Evolutionary conservation across 2,113 vertebrate genomes (phyloP).

Genomic region (Neomonachus schauinslandi): DNA sequence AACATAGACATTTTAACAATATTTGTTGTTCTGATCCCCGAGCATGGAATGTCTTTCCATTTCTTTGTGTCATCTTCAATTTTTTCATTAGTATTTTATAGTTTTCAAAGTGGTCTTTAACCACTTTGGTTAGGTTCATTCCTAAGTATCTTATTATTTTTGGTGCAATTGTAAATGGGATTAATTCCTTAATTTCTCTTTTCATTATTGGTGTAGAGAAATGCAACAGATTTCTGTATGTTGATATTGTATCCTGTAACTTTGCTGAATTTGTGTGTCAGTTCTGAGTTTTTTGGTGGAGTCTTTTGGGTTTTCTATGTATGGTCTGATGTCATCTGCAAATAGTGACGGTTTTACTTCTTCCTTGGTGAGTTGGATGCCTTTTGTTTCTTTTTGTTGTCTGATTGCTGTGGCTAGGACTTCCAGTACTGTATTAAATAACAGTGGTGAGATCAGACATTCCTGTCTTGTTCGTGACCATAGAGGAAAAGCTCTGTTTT

Average conservation of each 20-base stretch:
- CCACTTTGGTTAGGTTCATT: not conserved
- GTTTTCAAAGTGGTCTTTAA: not conserved
- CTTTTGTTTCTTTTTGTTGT: not conserved
- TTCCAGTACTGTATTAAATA: not conserved
- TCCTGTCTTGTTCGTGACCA: not conserved
- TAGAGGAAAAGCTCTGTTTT: not conserved
- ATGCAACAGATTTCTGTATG: not conserved
- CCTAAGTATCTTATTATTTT: not conserved
- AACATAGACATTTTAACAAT: not conserved
- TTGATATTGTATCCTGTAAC: not conserved
- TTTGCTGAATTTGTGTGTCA: not conserved
- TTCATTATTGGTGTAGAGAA: not conserved
- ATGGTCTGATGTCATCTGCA: not conserved
- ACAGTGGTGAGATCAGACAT: not conserved
- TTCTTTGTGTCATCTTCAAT: not conserved
- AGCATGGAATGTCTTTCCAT: not conserved
- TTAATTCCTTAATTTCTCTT: not conserved
- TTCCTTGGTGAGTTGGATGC: not conserved
- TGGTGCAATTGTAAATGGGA: not conserved
- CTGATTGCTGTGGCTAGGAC: not conserved
- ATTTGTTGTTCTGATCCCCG: not conserved
- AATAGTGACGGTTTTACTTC: not conserved
- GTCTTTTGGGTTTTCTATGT: not conserved
- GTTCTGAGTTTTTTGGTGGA: not conserved
- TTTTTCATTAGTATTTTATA: not conserved